A percentile compares a stretch with the other conserved stretches of the same genome.
phyloP scores from a whole-genome alignment of 2,888 invertebrate genomes.

The Desoria tigrina region DNA sequence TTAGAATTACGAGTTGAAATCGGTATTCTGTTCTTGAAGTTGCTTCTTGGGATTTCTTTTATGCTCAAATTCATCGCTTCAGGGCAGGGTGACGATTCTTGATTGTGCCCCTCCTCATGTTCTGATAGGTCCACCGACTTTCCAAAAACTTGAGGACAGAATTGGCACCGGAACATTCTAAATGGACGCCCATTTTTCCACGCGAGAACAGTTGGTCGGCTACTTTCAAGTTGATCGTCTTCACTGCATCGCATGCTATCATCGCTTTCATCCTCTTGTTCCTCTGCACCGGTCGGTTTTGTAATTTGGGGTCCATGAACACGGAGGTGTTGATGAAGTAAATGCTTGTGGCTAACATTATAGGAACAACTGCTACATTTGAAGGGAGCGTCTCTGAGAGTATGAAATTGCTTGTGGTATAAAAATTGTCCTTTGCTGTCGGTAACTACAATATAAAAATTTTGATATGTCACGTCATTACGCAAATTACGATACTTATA shows the following conservation, averaged over 20 bases:
- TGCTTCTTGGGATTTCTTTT: constrained; percentile 22
- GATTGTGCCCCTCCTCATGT: constrained; percentile 77
- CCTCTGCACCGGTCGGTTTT: constrained; percentile 1
- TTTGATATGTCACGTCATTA: neutral
- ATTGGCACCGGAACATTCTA: constrained; percentile 81
- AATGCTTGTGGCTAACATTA: constrained; percentile 62
- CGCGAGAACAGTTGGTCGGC: constrained; percentile 65
- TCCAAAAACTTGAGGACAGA: constrained; percentile 81
- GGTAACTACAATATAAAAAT: constrained; percentile 60
- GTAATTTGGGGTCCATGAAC: constrained; percentile 64
- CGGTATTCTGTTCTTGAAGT: constrained; percentile 11
- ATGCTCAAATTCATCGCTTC: constrained; percentile 37
- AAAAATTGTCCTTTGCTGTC: constrained; percentile 82
- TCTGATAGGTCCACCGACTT: constrained; percentile 76
- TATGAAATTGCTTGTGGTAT: constrained; percentile 84
- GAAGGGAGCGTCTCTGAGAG: constrained; percentile 71
- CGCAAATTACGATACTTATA: too few relatives aligned
- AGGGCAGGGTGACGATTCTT: constrained; percentile 44
- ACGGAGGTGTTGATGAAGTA: constrained; percentile 79
- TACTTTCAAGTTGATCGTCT: constrained; percentile 14
- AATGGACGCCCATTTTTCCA: constrained; percentile 71
- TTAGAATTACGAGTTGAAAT: constrained; percentile 22
- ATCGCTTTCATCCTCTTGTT: constrained; percentile 13
- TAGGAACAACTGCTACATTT: constrained; percentile 76
- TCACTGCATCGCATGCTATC: constrained; percentile 6